These are phyloP conservation scores for Rhizomys pruinosus DNA, from an alignment of 2,113 vertebrate genomes.

Conservation along the genomic window DNA sequence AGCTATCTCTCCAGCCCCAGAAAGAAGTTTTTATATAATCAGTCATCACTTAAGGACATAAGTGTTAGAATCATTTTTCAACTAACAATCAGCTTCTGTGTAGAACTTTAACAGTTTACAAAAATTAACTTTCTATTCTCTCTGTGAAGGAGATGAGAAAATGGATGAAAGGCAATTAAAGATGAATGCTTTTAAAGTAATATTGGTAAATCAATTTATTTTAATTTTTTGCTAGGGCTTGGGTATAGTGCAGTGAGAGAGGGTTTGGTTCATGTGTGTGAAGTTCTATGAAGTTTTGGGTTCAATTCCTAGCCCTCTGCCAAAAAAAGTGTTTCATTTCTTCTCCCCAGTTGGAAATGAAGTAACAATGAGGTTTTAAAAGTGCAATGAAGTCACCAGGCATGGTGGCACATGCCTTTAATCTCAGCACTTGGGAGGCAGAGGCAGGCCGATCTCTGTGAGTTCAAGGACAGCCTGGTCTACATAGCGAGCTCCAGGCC, in stretches of 20 bases:
- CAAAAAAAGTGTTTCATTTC: neutral
- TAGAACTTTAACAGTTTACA: neutral
- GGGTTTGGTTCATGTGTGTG: too few species aligned
- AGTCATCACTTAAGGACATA: neutral
- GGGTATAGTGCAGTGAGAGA: neutral
- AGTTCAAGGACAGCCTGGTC: too few species aligned
- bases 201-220: conserved; percentile 40
- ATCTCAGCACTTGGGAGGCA: too few species aligned
- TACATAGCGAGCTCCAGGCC: too few species aligned
- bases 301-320: neutral
- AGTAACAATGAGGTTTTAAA: neutral
- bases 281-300: neutral
- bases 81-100: conserved; percentile 34
- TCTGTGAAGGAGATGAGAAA: conserved; percentile 35
- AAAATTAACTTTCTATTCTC: conserved; percentile 47
- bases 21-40: conserved; percentile 24
- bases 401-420: too few species aligned
- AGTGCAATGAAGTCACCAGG: too few species aligned
- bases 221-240: neutral
- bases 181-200: neutral
- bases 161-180: conserved; percentile 15
- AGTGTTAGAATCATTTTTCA: neutral
- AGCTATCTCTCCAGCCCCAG: too few species aligned
- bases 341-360: conserved; percentile 9
- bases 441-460: too few species aligned